Evolutionary conservation across 1,140 invertebrate species (phyloP).

Genomic region (Bacillus rossius): DNA sequence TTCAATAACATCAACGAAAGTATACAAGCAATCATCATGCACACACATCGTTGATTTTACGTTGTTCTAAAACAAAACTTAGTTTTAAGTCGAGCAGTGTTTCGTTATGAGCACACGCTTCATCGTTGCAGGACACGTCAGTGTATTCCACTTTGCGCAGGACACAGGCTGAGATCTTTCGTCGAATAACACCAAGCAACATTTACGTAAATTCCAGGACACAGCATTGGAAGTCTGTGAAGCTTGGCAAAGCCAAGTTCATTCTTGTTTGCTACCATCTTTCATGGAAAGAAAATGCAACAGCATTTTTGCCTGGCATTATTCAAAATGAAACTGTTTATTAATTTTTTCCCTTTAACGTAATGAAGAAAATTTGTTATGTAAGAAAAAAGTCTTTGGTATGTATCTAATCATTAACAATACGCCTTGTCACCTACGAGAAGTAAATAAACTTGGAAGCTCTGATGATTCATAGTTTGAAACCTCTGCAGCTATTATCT

Average conservation of each 20-base stretch:
- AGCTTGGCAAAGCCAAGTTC: too few species aligned
- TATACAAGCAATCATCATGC: not conserved
- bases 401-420: conserved; percentile 1
- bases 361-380: too few species aligned
- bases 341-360: not conserved
- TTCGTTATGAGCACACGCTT: too few species aligned
- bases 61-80: not conserved
- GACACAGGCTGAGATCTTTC: too few species aligned
- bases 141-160: too few species aligned
- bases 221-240: too few species aligned
- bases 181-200: too few species aligned
- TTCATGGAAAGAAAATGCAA: conserved; percentile 13
- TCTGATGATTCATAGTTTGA: conserved; percentile 9
- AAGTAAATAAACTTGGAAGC: conserved; percentile 11
- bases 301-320: too few species aligned
- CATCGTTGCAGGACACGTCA: too few species aligned
- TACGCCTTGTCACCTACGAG: conserved; percentile 1
- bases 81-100: too few species aligned
- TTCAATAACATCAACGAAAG: conserved; percentile 10
- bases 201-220: too few species aligned
- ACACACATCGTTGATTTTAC: conserved; percentile 8
- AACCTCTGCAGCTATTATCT: too few species aligned
- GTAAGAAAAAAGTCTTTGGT: conserved; percentile 15
- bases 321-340: not conserved
- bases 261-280: not conserved